Base-by-base conservation (phyloP, 2,113 vertebrate genomes). In the Gobio gobio region DNA sequence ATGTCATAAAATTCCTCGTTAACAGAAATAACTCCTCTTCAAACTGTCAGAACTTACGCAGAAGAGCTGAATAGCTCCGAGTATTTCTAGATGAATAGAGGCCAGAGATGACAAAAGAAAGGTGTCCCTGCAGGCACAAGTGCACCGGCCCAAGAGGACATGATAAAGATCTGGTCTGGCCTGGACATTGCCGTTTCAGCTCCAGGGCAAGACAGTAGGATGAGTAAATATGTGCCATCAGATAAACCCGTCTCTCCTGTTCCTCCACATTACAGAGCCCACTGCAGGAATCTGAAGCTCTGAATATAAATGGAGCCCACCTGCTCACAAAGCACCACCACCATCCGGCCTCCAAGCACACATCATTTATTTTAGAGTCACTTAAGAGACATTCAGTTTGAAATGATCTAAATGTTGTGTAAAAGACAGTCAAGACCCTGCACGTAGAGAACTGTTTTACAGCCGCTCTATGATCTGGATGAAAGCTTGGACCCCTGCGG, bases 81-180 rank as follows among this genome's bases (percentile, higher is more conserved):
- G 85, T 24, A 51, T 72, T 70, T 86, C 18, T 45, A 79, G 43
- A 40, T 77, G 33, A 76, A 87, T 74, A 64, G 64, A 73, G 40
- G 82, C 10, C 64, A 72, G 49, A 80, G 36, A 78, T 86, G 58
- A 89, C 86, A 88, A 90, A 88, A 84, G 86, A 43, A 40, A 64
- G 63, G 26, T 20, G 36, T 66, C 54, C 85, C 85, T 81, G 59
- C 13, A 86, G 84, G 68, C 80, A 83, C 56, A 16, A 66, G 66
- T 18, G 56, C 45, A 49, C 58, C 70, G 59, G 79, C 72, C 14
- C 51, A 45, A 26, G 45, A 82, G 80, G 83, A 76, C 74, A 26
- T 87, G 89, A 91, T 89, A 90, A 86, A 75, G 85, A 90, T 88
- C 88, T 82, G 68, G 78, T 58, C 29, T 77, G 77, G 51, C 80